Evolutionary conservation across 1,140 invertebrate genomes (phyloP).

Genomic region (Lanistes nyassanus): DNA sequence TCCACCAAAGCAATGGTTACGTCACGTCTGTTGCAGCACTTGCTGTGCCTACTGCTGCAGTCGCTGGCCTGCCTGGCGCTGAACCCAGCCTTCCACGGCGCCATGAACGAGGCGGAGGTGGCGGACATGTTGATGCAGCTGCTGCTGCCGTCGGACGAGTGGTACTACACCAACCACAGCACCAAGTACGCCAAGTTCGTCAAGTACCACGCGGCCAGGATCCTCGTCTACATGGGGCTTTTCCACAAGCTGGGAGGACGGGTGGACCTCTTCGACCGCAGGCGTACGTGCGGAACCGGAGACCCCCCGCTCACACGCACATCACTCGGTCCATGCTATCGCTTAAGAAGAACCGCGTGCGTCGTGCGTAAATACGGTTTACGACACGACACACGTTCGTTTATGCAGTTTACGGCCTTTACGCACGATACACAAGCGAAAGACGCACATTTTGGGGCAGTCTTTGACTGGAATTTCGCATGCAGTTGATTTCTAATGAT

Average conservation of each 20-base stretch:
- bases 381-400: no score
- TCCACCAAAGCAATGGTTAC: no score
- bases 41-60: constrained; percentile 77
- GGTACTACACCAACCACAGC: constrained; percentile 81
- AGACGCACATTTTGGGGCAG: no score
- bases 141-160: constrained; percentile 78
- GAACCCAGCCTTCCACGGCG: constrained; percentile 71
- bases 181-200: constrained; percentile 78
- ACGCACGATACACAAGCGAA: no score
- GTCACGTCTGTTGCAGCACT: constrained; percentile 69
- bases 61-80: constrained; percentile 75
- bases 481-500: no score
- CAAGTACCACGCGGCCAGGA: constrained; percentile 78
- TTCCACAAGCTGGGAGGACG: constrained; percentile 70
- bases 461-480: no score
- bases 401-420: no score
- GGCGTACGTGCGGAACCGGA: constrained; percentile 45
- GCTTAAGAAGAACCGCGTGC: no score
- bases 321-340: no score
- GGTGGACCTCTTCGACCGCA: constrained; percentile 70
- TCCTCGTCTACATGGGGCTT: constrained; percentile 74
- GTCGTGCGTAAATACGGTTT: no score
- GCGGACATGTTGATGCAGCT: constrained; percentile 77
- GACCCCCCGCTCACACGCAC: no score
- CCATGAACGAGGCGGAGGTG: constrained; percentile 73